Conservation (phyloP, 1,140 invertebrate genomes). For the Scaptodrosophila lebanonensis region DNA sequence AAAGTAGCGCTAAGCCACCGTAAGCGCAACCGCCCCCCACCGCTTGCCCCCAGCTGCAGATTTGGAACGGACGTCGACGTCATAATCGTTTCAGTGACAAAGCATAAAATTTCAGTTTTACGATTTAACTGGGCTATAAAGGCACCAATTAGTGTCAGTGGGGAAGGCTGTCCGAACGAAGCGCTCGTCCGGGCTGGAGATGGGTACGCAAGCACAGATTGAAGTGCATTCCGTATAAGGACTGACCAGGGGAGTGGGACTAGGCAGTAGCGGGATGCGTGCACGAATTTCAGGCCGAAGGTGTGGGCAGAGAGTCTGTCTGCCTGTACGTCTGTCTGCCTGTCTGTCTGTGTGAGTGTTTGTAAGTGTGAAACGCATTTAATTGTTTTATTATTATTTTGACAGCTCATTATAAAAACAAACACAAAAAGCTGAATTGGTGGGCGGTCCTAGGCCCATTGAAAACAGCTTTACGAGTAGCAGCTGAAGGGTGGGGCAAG, state of each 20-base stretch:
- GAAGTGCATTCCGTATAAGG: constrained; percentile 9
- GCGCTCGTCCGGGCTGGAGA: neutral
- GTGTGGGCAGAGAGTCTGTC: constrained; percentile 40
- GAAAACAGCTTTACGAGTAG: too few relatives aligned
- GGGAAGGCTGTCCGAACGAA: constrained; percentile 24
- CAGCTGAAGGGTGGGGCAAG: neutral
- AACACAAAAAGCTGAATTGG: constrained; percentile 9
- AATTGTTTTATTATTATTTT: constrained; percentile 73
- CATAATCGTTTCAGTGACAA: constrained; percentile 75
- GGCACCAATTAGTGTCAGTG: constrained; percentile 76
- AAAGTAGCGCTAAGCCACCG: constrained; percentile 32
- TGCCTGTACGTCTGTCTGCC: constrained; percentile 21
- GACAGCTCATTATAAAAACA: constrained; percentile 62
- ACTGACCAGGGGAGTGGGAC: neutral
- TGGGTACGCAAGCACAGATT: constrained; percentile 6
- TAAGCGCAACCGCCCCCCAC: constrained; percentile 10
- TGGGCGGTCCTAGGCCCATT: constrained; percentile 2
- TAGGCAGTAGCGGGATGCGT: neutral
- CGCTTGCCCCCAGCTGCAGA: neutral
- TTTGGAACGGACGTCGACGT: constrained; percentile 63
- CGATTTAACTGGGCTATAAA: constrained; percentile 72
- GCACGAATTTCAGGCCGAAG: constrained; percentile 17
- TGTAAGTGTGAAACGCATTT: constrained; percentile 60
- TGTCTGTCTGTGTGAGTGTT: too few relatives aligned
- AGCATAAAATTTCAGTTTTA: constrained; percentile 76